Base-by-base conservation (phyloP, 2,113 vertebrate genomes). In the Saguinus midas region DNA sequence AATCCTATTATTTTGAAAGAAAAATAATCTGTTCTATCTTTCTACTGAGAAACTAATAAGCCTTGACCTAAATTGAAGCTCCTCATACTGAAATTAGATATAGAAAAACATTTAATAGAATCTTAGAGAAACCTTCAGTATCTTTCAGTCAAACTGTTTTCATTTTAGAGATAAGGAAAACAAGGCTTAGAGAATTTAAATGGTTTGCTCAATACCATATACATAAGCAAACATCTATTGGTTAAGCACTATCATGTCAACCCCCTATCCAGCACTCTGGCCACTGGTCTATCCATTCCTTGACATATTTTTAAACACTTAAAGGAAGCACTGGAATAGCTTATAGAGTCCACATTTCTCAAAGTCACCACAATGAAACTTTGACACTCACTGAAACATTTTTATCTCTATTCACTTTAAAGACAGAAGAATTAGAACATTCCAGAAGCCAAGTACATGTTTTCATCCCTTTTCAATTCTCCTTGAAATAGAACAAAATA, bases 21-120 rank as follows among this genome's bases (percentile, higher is more conserved):
- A 95, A 91, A 91, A 82, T 84, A 95, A 85, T 81, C 11, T 89
- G 8, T 37, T 35, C 8, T 40, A 21, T 87, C 35, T 97, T 95
- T 94, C 79, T 8, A 73, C 16, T 61, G 29, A 68, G n/a, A 94
- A 86, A 91, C 17, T 78, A 91, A 57, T 92, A 84, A 82, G 5
- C 11, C 20, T 35, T 86, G 37, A 76, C 66, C 21, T 91, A 78
- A 88, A 58, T 8, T 72, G 82, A 94, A 91, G 40, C 5, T 68
- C 57, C 6, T 73, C 89, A 12, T 18, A 32, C 57, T 11, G 5
- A 92, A 96, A 13, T 91, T 52, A 70, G 43, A 57, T 55, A 66
- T 21, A 76, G 21, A 23, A 87, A 21, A 75, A 92, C 72, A 27
- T 90, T 37, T 93, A 87, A 78, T 64, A 81, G 55, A 50, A 29